Evolutionary conservation across 2,797 vertebrate species (phyloP).

Genomic region (Leptatherina wallacei): DNA sequence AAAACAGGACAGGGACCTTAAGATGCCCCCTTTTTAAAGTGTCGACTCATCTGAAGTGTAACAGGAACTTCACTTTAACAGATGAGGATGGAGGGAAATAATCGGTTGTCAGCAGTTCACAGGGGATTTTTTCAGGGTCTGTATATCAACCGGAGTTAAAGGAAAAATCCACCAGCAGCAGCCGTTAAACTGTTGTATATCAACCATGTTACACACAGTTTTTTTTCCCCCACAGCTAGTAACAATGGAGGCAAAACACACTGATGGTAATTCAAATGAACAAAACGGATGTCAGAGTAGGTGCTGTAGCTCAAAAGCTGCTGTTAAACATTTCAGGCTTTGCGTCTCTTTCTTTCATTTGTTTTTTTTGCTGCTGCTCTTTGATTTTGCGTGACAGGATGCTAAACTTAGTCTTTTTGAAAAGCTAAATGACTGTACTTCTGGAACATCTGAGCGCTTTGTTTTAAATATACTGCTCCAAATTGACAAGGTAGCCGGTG

Average conservation of each 20-base stretch:
- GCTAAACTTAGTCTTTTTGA: neutral
- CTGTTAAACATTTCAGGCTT: constrained; percentile 2
- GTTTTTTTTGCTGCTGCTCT: constrained; percentile 4
- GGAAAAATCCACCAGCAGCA: constrained; percentile 21
- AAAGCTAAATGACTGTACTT: constrained; percentile 2
- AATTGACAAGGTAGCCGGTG: too few species aligned
- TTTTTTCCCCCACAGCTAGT: neutral
- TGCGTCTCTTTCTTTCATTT: neutral
- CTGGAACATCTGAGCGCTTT: constrained; percentile 5
- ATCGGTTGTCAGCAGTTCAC: constrained; percentile 61
- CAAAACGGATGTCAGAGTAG: neutral
- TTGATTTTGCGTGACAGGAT: constrained; percentile 19
- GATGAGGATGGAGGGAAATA: constrained; percentile 47
- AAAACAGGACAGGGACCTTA: constrained; percentile 47
- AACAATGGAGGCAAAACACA: constrained; percentile 4
- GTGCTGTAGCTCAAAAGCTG: neutral
- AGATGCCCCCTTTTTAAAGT: constrained; percentile 48
- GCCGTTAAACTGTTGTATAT: constrained; percentile 20
- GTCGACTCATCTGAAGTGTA: constrained; percentile 63
- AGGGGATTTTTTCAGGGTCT: constrained; percentile 26
- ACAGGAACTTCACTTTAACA: constrained; percentile 49
- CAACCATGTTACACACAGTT: constrained; percentile 14
- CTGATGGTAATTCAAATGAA: neutral
- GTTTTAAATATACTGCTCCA: too few species aligned
- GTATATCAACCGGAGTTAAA: constrained; percentile 35